These are phyloP conservation scores for Drosophila macrospina DNA, from an alignment of 2,888 invertebrate species.

Conservation along the genomic window DNA sequence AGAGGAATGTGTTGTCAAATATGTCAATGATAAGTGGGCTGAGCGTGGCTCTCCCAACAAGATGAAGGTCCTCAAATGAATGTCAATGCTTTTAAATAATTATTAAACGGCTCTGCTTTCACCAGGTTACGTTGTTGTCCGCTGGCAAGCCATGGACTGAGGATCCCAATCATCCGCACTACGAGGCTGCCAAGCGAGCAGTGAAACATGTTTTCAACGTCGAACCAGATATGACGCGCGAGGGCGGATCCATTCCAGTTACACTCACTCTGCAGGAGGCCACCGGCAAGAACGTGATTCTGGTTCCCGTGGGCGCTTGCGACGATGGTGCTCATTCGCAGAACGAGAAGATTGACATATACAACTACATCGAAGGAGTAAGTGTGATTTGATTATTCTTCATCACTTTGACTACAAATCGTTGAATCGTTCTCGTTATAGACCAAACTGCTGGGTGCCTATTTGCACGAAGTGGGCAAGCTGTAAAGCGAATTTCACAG, in stretches of 20 bases:
- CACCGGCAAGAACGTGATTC: conserved; percentile 96
- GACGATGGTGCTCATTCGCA: conserved; percentile 99
- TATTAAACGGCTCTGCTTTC: neutral
- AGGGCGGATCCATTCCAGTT: conserved; percentile 99
- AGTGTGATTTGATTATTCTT: conserved; percentile 77
- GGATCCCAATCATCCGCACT: conserved; percentile 96
- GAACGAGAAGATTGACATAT: conserved; percentile 97
- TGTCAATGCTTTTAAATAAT: neutral
- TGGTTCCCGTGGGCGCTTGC: conserved; percentile 95
- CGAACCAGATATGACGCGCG: conserved; percentile 97
- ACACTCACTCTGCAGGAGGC: conserved; percentile 97
- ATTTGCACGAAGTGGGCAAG: conserved; percentile 90
- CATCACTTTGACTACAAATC: too few species aligned
- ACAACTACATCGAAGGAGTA: conserved; percentile 97
- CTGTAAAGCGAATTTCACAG: conserved; percentile 43
- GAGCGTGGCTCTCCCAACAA: conserved; percentile 94
- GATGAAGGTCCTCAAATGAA: conserved; percentile 87
- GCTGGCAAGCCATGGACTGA: conserved; percentile 95
- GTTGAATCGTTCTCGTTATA: conserved; percentile 83
- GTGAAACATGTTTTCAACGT: conserved; percentile 93
- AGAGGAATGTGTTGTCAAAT: conserved; percentile 91
- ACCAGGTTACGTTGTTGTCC: conserved; percentile 69
- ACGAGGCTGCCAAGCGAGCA: conserved; percentile 93
- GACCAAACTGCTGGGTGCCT: conserved; percentile 96
- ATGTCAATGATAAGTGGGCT: conserved; percentile 92